These are phyloP conservation scores for Merodon equestris DNA, from an alignment of 2,888 invertebrate genomes.

Conservation along the genomic window DNA sequence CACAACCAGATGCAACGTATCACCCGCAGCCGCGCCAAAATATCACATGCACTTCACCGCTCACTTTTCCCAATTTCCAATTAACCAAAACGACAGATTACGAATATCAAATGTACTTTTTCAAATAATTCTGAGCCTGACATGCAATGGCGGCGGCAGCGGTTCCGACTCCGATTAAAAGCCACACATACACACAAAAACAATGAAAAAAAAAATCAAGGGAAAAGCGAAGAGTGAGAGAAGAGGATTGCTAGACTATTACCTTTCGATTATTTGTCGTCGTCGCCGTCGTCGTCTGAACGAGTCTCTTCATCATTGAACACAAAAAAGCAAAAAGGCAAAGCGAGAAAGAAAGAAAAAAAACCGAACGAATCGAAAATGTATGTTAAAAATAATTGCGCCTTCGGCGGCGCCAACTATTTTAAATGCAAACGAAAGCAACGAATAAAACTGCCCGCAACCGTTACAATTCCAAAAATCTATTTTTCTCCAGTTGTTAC, in stretches of 20 bases:
- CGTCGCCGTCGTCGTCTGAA: conserved; percentile 56
- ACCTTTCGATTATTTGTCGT: conserved; percentile 66
- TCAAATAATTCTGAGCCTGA: conserved; percentile 25
- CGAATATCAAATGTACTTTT: not conserved
- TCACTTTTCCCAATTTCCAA: too few species aligned
- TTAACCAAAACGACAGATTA: too few species aligned
- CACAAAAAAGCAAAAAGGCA: conserved; percentile 26
- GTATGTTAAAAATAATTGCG: conserved; percentile 54
- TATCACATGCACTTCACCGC: conserved; percentile 36
- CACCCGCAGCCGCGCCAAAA: conserved; percentile 64
- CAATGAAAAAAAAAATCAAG: conserved; percentile 21
- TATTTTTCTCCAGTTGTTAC: conserved; percentile 27
- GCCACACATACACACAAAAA: conserved; percentile 14
- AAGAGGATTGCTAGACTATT: conserved; percentile 54
- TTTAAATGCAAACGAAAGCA: conserved; percentile 35
- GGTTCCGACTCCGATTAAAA: not conserved
- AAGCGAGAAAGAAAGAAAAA: conserved; percentile 31
- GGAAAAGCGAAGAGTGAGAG: conserved; percentile 36
- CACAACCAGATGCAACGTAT: conserved; percentile 26
- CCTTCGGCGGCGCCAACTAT: conserved; percentile 59
- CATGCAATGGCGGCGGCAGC: conserved; percentile 61
- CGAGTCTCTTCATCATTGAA: conserved; percentile 67
- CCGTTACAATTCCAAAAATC: conserved; percentile 24
- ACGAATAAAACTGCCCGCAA: conserved; percentile 20
- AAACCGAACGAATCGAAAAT: conserved; percentile 5